These are phyloP conservation scores for Takifugu bimaculatus DNA, from an alignment of 2,113 vertebrate genomes.

Conservation along the genomic window DNA sequence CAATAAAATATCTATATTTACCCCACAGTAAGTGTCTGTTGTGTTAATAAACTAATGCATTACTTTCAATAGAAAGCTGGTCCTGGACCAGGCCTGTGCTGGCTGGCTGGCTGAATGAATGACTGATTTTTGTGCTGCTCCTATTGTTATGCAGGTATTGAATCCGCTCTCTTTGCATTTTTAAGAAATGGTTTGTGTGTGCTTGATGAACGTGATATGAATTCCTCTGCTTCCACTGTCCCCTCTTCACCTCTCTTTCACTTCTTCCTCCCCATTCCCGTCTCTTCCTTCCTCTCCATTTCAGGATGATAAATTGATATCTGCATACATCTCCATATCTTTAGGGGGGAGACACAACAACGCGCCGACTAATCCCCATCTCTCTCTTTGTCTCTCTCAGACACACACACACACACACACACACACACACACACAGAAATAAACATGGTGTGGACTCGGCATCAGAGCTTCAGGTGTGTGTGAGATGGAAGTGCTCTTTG, in stretches of 20 bases:
- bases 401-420: constrained; percentile 4
- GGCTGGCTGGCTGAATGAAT: constrained; percentile 8
- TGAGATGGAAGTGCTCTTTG: neutral
- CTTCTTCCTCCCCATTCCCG: neutral
- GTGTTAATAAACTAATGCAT: too few species aligned
- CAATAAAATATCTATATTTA: too few species aligned
- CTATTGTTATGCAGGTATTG: constrained; percentile 1
- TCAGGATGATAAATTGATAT: constrained; percentile 40
- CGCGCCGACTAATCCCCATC: constrained; percentile 15
- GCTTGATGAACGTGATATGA: constrained; percentile 5
- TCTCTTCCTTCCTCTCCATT: constrained; percentile 4
- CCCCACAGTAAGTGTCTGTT: too few species aligned
- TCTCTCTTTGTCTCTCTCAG: constrained; percentile 6
- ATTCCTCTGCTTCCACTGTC: constrained; percentile 7
- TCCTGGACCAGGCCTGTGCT: neutral
- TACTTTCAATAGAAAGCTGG: neutral
- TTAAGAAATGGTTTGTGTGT: constrained; percentile 3
- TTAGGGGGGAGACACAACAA: constrained; percentile 19
- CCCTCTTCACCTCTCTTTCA: neutral
- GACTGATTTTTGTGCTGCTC: neutral
- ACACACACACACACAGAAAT: constrained; percentile 7
- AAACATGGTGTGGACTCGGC: constrained; percentile 18
- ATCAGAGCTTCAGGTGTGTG: constrained; percentile 11
- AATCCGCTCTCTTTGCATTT: neutral
- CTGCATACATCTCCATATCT: constrained; percentile 48